These are phyloP conservation scores for Euproctis similis DNA, from an alignment of 2,888 invertebrate species.

Conservation along the genomic window DNA sequence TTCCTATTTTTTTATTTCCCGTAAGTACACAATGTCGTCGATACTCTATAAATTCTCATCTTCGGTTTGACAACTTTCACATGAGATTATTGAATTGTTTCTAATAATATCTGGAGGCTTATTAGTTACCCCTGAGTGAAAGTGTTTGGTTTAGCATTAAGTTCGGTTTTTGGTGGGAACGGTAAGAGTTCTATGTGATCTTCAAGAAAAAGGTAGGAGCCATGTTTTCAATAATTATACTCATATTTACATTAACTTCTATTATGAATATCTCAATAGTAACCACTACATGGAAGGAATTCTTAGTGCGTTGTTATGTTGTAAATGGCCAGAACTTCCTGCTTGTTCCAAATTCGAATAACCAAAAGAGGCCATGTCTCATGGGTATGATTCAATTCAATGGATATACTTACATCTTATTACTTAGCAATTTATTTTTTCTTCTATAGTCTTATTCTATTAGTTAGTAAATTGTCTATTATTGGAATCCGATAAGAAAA, in stretches of 20 bases:
- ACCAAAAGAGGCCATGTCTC: conserved; percentile 31
- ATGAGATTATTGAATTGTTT: conserved; percentile 54
- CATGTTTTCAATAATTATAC: conserved; percentile 23
- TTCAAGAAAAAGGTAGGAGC: conserved; percentile 11
- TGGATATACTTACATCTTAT: too few relatives aligned
- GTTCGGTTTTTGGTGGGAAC: conserved; percentile 12
- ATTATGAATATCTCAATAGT: conserved; percentile 15
- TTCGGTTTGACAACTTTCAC: conserved; percentile 72
- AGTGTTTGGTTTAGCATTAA: conserved; percentile 22
- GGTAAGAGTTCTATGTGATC: conserved; percentile 22
- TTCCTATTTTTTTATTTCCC: conserved; percentile 97
- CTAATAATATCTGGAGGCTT: conserved; percentile 56
- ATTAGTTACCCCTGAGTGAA: conserved; percentile 39
- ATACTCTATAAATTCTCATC: conserved; percentile 51
- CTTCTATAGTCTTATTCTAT: too few relatives aligned
- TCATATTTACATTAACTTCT: conserved; percentile 28
- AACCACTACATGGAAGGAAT: conserved; percentile 8
- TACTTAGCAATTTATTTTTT: too few relatives aligned
- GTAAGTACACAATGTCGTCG: conserved; percentile 83
- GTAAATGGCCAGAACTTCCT: conserved; percentile 20
- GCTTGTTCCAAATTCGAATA: conserved; percentile 27
- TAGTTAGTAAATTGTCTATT: too few relatives aligned
- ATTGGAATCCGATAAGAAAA: too few relatives aligned
- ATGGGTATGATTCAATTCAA: conserved; percentile 14
- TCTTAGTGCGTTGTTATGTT: conserved; percentile 12